These are phyloP conservation scores for Agriopis aurantiaria DNA, from an alignment of 2,888 invertebrate species.

Conservation along the genomic window DNA sequence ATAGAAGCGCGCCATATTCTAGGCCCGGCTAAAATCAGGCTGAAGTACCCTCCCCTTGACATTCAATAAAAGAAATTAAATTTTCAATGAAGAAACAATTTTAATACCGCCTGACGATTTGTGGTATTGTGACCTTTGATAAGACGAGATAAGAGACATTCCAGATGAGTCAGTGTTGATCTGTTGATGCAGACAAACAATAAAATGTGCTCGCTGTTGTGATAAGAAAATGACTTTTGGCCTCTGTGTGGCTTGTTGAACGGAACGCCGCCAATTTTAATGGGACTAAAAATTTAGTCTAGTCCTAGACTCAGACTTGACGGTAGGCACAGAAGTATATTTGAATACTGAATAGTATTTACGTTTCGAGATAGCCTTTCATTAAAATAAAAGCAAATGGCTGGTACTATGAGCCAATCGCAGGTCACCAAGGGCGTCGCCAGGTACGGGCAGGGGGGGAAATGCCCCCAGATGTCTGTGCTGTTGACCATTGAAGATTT, in stretches of 20 bases:
- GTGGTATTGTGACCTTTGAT: slow-evolving; percentile 36
- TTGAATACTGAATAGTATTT: too few relatives aligned
- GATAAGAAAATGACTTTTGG: slow-evolving; percentile 35
- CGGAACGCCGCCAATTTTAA: neutral
- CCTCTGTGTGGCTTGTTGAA: slow-evolving; percentile 31
- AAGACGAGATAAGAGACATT: slow-evolving; percentile 41
- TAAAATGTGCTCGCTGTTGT: slow-evolving; percentile 17
- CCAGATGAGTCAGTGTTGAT: slow-evolving; percentile 45
- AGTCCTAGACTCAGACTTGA: too few relatives aligned
- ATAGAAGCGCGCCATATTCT: too few relatives aligned
- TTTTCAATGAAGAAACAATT: slow-evolving; percentile 7
- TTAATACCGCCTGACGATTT: slow-evolving; percentile 25
- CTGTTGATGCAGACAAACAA: slow-evolving; percentile 32
- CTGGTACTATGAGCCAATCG: too few relatives aligned
- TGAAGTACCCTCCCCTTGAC: neutral
- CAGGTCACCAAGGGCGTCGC: too few relatives aligned
- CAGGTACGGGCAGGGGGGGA: too few relatives aligned
- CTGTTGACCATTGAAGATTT: too few relatives aligned
- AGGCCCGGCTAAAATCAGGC: neutral
- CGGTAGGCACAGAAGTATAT: too few relatives aligned
- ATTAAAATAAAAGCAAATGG: too few relatives aligned
- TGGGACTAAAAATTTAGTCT: too few relatives aligned
- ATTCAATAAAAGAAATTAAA: neutral
- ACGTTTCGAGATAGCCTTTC: too few relatives aligned
- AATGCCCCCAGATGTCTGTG: too few relatives aligned